These are phyloP conservation scores for Perithous albicinctus DNA, from an alignment of 2,888 invertebrate species.

Conservation along the genomic window DNA sequence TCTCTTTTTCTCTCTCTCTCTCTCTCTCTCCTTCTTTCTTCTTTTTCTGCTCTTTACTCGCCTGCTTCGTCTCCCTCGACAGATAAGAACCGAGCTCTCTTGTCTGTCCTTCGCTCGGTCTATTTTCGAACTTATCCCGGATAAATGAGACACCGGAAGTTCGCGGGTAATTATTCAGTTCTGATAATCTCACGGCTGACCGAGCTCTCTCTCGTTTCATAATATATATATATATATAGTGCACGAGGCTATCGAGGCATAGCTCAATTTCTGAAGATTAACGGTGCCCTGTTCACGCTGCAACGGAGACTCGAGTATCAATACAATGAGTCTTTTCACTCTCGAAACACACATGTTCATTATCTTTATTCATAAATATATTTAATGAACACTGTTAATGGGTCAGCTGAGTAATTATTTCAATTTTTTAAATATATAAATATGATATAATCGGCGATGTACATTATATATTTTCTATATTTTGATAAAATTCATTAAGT, in stretches of 20 bases:
- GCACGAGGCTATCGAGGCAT: neutral
- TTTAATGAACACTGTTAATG: neutral
- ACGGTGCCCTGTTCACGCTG: neutral
- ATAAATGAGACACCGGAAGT: slow-evolving; percentile 36
- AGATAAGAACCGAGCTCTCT: slow-evolving; percentile 40
- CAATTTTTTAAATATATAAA: neutral
- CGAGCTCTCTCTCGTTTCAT: slow-evolving; percentile 6
- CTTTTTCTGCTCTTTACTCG: slow-evolving; percentile 1
- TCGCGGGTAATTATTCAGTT: slow-evolving; percentile 34
- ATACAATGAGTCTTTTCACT: slow-evolving; percentile 7
- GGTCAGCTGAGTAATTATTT: neutral
- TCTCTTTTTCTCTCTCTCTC: slow-evolving; percentile 7
- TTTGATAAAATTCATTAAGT: no score
- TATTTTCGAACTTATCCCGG: slow-evolving; percentile 21
- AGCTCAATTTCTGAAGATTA: slow-evolving; percentile 12
- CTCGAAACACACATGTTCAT: neutral
- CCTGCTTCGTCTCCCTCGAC: neutral
- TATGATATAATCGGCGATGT: no score
- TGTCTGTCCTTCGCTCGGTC: slow-evolving; percentile 30
- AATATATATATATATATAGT: no score
- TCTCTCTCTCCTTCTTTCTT: neutral
- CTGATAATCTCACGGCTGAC: slow-evolving; percentile 31
- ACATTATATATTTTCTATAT: no score
- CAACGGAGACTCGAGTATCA: neutral
- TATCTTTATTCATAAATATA: neutral